Conservation (phyloP, 2,888 invertebrate genomes). For the Xanthorhoe spadicearia region DNA sequence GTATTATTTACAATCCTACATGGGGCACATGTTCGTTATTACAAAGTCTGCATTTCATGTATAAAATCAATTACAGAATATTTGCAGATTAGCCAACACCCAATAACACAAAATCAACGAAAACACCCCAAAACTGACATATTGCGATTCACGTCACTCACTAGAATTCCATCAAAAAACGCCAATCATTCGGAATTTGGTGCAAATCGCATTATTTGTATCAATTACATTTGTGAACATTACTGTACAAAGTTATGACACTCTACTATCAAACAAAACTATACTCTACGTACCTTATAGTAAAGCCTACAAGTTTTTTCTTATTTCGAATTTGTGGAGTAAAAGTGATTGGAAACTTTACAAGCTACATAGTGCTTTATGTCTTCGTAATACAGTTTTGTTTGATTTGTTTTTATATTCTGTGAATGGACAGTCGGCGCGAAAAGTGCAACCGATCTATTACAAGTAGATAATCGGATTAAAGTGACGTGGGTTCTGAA, state of each 20-base stretch:
- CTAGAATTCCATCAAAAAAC: slow-evolving; percentile 45
- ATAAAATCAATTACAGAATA: slow-evolving; percentile 4
- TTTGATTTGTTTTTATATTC: not conserved
- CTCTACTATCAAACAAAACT: slow-evolving; percentile 22
- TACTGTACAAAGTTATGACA: slow-evolving; percentile 29
- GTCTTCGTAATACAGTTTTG: not conserved
- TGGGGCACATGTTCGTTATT: not conserved
- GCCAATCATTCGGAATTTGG: slow-evolving; percentile 51
- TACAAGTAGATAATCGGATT: slow-evolving; percentile 79
- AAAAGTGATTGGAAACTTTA: not conserved
- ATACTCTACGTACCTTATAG: slow-evolving; percentile 8
- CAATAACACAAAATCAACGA: slow-evolving; percentile 26
- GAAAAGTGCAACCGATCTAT: slow-evolving; percentile 73
- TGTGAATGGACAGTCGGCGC: slow-evolving; percentile 45
- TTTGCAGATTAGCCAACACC: slow-evolving; percentile 26
- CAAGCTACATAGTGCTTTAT: slow-evolving; percentile 8
- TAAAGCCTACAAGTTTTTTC: slow-evolving; percentile 7
- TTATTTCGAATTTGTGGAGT: not conserved
- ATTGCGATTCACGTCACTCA: slow-evolving; percentile 42
- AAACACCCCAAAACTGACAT: slow-evolving; percentile 33
- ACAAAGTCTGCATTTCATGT: not conserved
- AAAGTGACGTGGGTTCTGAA: slow-evolving; percentile 67
- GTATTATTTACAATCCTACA: too few species aligned
- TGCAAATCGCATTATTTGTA: slow-evolving; percentile 57
- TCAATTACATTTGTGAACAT: slow-evolving; percentile 56